Base-by-base conservation (phyloP, 2,113 vertebrate species). In the Melanerpes formicivorus region DNA sequence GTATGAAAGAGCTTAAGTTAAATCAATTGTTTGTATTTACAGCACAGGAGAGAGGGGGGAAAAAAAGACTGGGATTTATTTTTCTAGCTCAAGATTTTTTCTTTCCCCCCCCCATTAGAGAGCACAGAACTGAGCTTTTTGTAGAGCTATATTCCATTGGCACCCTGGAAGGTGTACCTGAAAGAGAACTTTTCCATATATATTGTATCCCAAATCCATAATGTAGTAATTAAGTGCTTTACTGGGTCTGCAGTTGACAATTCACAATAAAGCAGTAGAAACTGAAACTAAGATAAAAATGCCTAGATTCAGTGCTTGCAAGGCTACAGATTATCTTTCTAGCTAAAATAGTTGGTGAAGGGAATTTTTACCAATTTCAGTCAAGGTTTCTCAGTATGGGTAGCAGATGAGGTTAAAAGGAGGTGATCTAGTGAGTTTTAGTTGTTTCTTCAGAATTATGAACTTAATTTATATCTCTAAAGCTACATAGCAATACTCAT, bases 21-120 rank as follows among this genome's bases (percentile, higher is more conserved):
- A 96, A 97, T 97, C 97, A 95, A 96, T 97, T 96, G 67, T 90
- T 94, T 96, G 80, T 91, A 92, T 96, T 97, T 96, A 88, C 27
- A 93, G 90, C 67, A 84, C 50, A 91, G 54, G 40, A 90, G 56
- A 76, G 69, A 15, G 14, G 32, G 22, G 50, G 54, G 79, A 92
- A 91, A 93, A 86, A 86, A 65, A 93, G 91, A 93, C 82, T 77
- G 66, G 72, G 83, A 88, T 95, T 95, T 96, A 85, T 95, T 96
- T 96, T 94, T 94, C 79, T 50, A 93, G 40, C 46, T 90, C 76
- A 84, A 95, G 40, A 34, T 18, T 80, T 34, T 17, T 30, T 46
- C 14, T 15, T 44, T 16, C 14, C 6, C 15, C 42, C 6, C 26
- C 27, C 17, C 15, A 83, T 73, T 29, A 87, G 75, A 65, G 48